These are phyloP conservation scores for Actinopyga echinites DNA, from an alignment of 53 echinoderm and acorn worm species.

Conservation along the genomic window DNA sequence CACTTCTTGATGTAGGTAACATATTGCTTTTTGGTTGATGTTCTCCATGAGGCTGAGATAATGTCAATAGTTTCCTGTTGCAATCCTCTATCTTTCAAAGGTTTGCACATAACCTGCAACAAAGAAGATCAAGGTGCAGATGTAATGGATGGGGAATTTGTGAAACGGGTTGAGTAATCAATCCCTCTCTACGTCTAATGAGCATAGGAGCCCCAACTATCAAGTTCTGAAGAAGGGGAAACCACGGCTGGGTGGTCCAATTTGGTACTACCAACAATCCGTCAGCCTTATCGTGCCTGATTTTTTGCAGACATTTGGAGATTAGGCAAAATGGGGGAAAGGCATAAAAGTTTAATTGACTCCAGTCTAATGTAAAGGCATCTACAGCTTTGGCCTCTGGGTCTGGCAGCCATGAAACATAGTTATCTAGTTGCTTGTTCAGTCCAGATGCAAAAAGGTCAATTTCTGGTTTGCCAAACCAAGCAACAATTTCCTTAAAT, in stretches of 20 bases:
- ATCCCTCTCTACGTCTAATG: neutral
- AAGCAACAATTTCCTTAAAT: constrained; percentile 5
- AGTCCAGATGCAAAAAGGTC: constrained; percentile 61
- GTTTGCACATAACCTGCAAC: constrained; percentile 27
- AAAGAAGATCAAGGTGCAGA: constrained; percentile 1
- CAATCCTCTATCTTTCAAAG: neutral
- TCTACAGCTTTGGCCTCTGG: constrained; percentile 53
- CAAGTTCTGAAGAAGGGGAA: constrained; percentile 18
- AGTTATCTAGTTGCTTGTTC: constrained; percentile 45
- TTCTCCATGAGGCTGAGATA: constrained; percentile 39
- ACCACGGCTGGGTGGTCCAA: constrained; percentile 59
- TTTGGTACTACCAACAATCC: constrained; percentile 55
- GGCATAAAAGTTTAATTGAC: constrained; percentile 47
- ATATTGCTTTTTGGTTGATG: constrained; percentile 16
- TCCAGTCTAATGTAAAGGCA: constrained; percentile 59
- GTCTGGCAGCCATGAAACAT: constrained; percentile 55
- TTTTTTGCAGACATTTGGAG: constrained; percentile 48
- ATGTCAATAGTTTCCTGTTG: constrained; percentile 28
- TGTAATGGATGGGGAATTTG: neutral
- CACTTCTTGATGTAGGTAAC: constrained; percentile 18
- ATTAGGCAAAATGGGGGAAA: constrained; percentile 49
- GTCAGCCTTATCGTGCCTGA: constrained; percentile 27
- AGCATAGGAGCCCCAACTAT: neutral
- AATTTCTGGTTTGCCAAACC: constrained; percentile 29
- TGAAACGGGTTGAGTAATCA: neutral